Evolutionary conservation across 2,888 invertebrate species (phyloP), one percentile per base, ranked within the genome.

Genomic region (Netelia melanura): DNA sequence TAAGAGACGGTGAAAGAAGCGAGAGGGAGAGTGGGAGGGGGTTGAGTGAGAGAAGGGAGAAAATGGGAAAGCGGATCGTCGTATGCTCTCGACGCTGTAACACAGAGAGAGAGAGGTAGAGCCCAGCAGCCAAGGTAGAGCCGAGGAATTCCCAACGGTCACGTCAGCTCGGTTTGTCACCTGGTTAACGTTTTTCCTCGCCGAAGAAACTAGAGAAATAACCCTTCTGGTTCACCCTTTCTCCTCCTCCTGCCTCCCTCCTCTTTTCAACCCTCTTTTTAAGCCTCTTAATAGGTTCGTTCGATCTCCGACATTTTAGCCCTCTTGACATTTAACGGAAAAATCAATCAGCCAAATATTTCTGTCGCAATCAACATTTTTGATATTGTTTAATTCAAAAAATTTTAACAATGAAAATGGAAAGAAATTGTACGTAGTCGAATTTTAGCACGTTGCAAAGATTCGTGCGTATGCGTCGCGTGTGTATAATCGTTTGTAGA

Each of bases 151-250:
- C 90, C 89, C 90, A 70, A 67, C 86, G 87, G 88, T 89, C 88
- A 87, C 89, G 88, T 88, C 90, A 88, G 85, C 84, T 84, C 87
- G 87, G 88, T 89, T 89, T 89, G 89, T 90, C 89, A 89, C 88
- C 83, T 86, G 87, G 88, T 89, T 89, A 88, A 87, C 84, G 86
- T 90, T 88, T 89, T 89, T 88, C 88, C 82, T 67, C 68, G 58
- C 70, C 71, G 61, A 70, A 21, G 30, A 77, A 78, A 74, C 68
- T 70, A 71, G 38, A 43, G 71, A 56, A 83, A 21, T 52, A 44
- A 23, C 75, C 64, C 23, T 44, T 52, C 56, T 58, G 54, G 30
- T 21, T 54, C 44, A 68, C 58, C 67, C 62, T 77, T 30, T 68
- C 71, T 25, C 58, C 8, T 5, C 25, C 38, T 43, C 30, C 38